Evolutionary conservation across 2,888 invertebrate species (phyloP), one percentile per base, ranked within the genome.

Genomic region (Mimachlamys varia): DNA sequence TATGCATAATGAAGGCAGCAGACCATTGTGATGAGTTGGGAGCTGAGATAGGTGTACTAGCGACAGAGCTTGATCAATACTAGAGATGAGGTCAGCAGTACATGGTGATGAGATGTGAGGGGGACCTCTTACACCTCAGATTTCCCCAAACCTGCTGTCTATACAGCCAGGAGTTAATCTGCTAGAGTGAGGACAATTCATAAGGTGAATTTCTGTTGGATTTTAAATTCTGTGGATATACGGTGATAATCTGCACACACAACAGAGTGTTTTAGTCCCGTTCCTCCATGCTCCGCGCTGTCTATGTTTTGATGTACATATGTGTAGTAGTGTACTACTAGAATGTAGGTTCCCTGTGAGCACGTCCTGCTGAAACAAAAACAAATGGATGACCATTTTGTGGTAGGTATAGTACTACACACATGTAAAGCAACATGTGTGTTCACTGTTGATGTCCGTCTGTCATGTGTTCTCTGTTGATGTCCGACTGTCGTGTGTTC

Each of bases 331-430:
- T 76, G 33, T 62, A 62, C 10, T 62, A 62, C 62, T 7, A n/a
- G 0, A 7, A 62, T 62, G 62, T 62, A 62, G 7, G 62, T 7
- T 22, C n/a, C 76, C 7, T 7, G 27, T 76, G 27, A 76, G 27
- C 33, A 76, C 0, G 15, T 33, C 76, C 76, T 76, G 76, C 76
- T 76, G 76, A 27, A 76, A 76, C 76, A 76, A 27, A 76, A 76
- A 76, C 76, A 76, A 27, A 76, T 76, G 76, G 76, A 76, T 10
- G 76, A 76, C 33, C 76, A 76, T 76, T 27, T 15, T 33, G 76
- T 76, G 76, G 76, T 76, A 76, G 76, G 76, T 76, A 19, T 44
- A 44, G 7, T 76, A 76, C 76, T 27, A 76, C 76, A 27, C 58
- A 58, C 19, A 58, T 76, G 76, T 27, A 27, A 13, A 76, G 33